Evolutionary conservation across 2,113 vertebrate species (phyloP), one percentile per base, ranked within the genome.

Genomic region (Acanthochromis polyacanthus): DNA sequence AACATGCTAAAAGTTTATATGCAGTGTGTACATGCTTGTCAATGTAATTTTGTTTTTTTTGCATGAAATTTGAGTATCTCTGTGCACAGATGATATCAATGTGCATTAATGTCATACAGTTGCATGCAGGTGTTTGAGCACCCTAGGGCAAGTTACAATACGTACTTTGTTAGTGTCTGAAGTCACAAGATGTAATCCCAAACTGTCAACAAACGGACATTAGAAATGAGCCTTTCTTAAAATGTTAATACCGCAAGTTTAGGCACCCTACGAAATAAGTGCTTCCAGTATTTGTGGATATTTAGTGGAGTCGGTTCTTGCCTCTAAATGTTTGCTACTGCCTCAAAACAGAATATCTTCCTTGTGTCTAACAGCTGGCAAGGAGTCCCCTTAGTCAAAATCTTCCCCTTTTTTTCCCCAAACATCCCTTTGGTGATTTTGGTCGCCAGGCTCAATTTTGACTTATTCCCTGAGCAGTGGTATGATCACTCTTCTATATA

Each of bases 1-100:
- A 73, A 52, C 17, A 16, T 52, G 36, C 19, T 83, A 20, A 19
- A 28, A 46, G 61, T 79, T 43, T 55, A 45, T 48, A 50, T 63
- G 4, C 38, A 17, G 57, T 72, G 46, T 65, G 68, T 48, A 16
- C 50, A 20, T 46, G 20, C 19, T 20, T 19, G 16, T 5, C 1
- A 69, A 69, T 30, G 52, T 45, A 4, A 50, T 1, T 50, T 52
- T 23, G 19, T 11, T 72, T 65, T 72, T 65, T 67, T 55, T 60
- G 3, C 15, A 11, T n/a, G 9, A 1, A 20, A 17, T 64, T 5
- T 51, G 0, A 50, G 5, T 16, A 25, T 15, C 5, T 58, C 16
- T 51, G 8, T 51, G 17, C n/a, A 19, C 14, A 50, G 16, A n/a
- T 8, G 19, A 16, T 25, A 10, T 59, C 14, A 60, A 48, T 48